These are phyloP conservation scores for Rutilus rutilus DNA, from an alignment of 2,113 vertebrate genomes.

Conservation along the genomic window DNA sequence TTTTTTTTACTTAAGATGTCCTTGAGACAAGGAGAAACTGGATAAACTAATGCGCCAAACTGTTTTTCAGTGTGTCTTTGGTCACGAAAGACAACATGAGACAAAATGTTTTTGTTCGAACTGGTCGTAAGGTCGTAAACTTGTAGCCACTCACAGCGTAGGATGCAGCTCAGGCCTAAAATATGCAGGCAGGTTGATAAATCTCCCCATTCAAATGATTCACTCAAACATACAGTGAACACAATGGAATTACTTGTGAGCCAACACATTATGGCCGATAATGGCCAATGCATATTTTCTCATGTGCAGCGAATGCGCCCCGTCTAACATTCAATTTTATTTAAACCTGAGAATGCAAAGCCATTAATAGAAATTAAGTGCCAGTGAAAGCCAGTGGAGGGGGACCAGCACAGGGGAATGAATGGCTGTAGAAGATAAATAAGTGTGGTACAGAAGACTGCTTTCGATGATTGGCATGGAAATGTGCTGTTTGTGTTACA, in stretches of 20 bases:
- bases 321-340: constrained; percentile 67
- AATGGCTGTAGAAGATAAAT: constrained; percentile 80
- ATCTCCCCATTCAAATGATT: constrained; percentile 55
- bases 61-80: not conserved
- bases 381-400: constrained; percentile 72
- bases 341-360: constrained; percentile 72
- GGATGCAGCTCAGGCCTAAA: constrained; percentile 10
- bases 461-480: constrained; percentile 77
- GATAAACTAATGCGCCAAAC: not conserved
- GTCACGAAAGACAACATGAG: not conserved
- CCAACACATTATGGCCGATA: constrained; percentile 73
- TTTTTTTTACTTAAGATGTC: constrained; percentile 5
- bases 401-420: constrained; percentile 69
- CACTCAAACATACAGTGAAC: constrained; percentile 66
- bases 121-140: not conserved
- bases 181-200: constrained; percentile 49
- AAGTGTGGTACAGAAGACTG: constrained; percentile 78
- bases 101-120: not conserved
- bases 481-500: constrained; percentile 76
- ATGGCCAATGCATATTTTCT: constrained; percentile 78
- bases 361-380: constrained; percentile 84
- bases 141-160: not conserved
- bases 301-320: constrained; percentile 63
- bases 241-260: constrained; percentile 68
- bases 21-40: not conserved